Evolutionary conservation across 2,113 vertebrate genomes (phyloP), one percentile per base, ranked within the genome.

Genomic region (Gymnarchus niloticus): DNA sequence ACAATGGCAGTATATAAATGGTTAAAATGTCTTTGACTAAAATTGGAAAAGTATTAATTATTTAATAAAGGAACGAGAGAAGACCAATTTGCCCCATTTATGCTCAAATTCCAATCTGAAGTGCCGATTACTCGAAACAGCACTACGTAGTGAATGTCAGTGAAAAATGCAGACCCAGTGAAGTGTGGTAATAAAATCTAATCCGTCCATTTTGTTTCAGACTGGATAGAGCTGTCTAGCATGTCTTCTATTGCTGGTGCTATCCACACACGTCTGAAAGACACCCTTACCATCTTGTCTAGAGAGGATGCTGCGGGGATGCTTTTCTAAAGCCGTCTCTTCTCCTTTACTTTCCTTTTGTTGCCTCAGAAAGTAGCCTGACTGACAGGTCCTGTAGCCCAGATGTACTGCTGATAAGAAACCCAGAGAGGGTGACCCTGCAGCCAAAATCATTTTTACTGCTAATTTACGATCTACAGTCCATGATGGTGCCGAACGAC

Each of bases 51-150:
- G 19, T 78, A 44, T 46, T 78, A 44, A 78, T 48, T 46, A 78
- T 78, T 78, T 21, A 48, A 44, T 78, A 48, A 78, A 78, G 46
- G 76, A 48, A n/a, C 9, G 41, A 78, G 37, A n/a, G 76, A n/a
- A 78, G 44, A 21, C 44, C 9, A 48, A 78, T 78, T 23, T 78
- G 9, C 21, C 76, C 21, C 19, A n/a, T n/a, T 78, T 48, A 78
- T n/a, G 44, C 76, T 78, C 76, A 78, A 48, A 78, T 78, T 78
- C 76, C 41, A 73, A 73, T 73, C 65, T 73, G 41, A 73, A 73
- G 33, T 73, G 65, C 65, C 33, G 65, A 73, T 73, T 73, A 73
- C 33, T 37, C 65, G 65, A 41, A 25, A 17, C 28, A 73, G 65
- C 41, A 78, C 76, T 23, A 78, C 46, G 21, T 19, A n/a, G 76